Evolutionary conservation across 2,113 vertebrate genomes (phyloP).

Genomic region (Heterocephalus glaber): DNA sequence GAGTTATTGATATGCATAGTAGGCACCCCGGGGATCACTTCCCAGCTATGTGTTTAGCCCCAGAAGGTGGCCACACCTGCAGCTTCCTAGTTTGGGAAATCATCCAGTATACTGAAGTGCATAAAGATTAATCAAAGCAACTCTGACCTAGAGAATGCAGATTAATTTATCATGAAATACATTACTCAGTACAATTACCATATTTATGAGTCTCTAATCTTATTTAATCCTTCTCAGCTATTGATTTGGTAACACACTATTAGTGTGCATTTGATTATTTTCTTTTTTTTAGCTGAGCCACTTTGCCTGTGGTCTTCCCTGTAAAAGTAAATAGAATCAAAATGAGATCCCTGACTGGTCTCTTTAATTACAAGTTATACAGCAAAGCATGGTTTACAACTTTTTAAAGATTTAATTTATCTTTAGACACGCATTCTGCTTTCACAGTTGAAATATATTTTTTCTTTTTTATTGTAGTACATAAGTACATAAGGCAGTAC

Average conservation of each 20-base stretch:
- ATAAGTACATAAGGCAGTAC: not conserved
- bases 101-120: not conserved
- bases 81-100: not conserved
- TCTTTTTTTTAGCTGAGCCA: constrained; percentile 6
- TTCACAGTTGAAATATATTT: not conserved
- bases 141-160: not conserved
- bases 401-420: constrained; percentile 40
- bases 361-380: not conserved
- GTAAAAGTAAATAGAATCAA: not conserved
- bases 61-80: not conserved
- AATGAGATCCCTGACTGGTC: not conserved
- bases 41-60: not conserved
- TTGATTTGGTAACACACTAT: not conserved
- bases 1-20: not conserved
- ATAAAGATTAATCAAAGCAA: not conserved
- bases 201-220: constrained; percentile 19
- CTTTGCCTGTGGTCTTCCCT: constrained; percentile 38
- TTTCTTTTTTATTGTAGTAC: not conserved
- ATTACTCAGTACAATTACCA: constrained; percentile 5
- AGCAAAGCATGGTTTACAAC: not conserved
- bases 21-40: not conserved
- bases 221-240: constrained; percentile 7
- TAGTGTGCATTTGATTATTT: not conserved
- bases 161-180: not conserved
- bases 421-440: not conserved